Percentiles rank a stretch among this genome's conserved stretches.
phyloP scores from a whole-genome alignment of 2,113 vertebrate species.

The Agapornis roseicollis region DNA sequence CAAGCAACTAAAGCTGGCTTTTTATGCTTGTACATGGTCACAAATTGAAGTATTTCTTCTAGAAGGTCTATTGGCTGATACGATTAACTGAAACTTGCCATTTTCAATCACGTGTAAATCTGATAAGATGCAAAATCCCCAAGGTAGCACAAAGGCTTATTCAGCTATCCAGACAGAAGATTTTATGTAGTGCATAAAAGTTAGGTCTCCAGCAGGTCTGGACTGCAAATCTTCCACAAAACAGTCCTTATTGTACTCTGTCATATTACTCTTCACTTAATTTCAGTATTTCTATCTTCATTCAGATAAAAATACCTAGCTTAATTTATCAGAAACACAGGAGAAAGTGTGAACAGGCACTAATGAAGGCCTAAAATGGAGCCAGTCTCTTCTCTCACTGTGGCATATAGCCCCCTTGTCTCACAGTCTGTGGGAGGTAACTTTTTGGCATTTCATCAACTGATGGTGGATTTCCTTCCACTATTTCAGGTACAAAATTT shows the following conservation, averaged over 20 bases:
- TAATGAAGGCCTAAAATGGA: conserved; percentile 26
- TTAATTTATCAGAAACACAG: conserved; percentile 55
- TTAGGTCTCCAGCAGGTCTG: not conserved
- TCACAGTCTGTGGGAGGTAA: conserved; percentile 87
- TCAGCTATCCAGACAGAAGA: not conserved
- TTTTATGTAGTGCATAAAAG: conserved; percentile 63
- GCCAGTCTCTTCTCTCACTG: conserved; percentile 75
- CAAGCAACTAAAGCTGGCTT: not conserved
- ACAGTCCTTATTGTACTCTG: not conserved
- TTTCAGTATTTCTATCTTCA: conserved; percentile 26
- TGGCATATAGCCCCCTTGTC: conserved; percentile 86
- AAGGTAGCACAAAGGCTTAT: not conserved
- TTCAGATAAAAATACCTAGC: conserved; percentile 53
- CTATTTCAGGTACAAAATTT: conserved; percentile 27
- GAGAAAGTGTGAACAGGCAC: conserved; percentile 34
- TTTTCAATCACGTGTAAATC: not conserved
- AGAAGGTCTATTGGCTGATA: not conserved
- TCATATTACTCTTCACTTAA: conserved; percentile 5
- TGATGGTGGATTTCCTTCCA: not conserved
- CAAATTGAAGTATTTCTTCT: not conserved
- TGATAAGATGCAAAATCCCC: not conserved
- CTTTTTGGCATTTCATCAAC: conserved; percentile 75
- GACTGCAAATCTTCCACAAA: not conserved
- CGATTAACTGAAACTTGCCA: not conserved
- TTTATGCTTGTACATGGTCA: not conserved